Base-by-base conservation (phyloP, 53 echinoderm and acorn worm genomes). In the Paelopatides confundens region DNA sequence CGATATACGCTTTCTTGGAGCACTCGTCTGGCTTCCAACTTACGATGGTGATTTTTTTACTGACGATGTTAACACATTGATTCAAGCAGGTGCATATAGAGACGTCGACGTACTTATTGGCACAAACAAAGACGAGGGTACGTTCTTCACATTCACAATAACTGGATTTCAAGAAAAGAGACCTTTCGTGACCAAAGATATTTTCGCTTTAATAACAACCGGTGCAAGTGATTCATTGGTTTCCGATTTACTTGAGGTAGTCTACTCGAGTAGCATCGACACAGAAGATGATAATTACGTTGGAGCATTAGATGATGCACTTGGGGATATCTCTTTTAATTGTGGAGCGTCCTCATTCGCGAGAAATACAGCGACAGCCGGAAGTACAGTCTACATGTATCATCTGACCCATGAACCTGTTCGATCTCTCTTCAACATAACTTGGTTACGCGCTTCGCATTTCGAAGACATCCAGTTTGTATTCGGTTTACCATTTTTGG, bases 351-450 rank as follows among this genome's bases (percentile, higher is more conserved):
- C 58, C n/a, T 58, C n/a, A 24, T 52, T 78, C 1, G 52, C 78
- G 12, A 78, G 15, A 31, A n/a, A 30, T 3, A 31, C 40, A 13
- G 11, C 48, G 31, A 50, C 2, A 0, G 78, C 78, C 0, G 78
- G 78, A 31, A 52, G 52, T 43, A 78, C 18, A 8, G 32, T 52
- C 10, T 78, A 28, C 52, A 78, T 78, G 78, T 78, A 78, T 29
- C 29, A 50, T 3, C 28, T 78, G 27, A 78, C 53, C 15, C 30
- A 51, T 9, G 48, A 77, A 29, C 77, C 77, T 10, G 48, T 15
- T 26, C n/a, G 77, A 48, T 77, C 77, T 3, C 27, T 77, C 23
- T 77, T n/a, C 1, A 77, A 77, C 49, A 24, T 31, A 10, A 27
- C 77, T 18, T 49, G 30, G 30, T 3, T 28, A 10, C 18, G 47